These are phyloP conservation scores for Pitangus sulphuratus DNA, from an alignment of 2,797 vertebrate genomes.

Conservation along the genomic window DNA sequence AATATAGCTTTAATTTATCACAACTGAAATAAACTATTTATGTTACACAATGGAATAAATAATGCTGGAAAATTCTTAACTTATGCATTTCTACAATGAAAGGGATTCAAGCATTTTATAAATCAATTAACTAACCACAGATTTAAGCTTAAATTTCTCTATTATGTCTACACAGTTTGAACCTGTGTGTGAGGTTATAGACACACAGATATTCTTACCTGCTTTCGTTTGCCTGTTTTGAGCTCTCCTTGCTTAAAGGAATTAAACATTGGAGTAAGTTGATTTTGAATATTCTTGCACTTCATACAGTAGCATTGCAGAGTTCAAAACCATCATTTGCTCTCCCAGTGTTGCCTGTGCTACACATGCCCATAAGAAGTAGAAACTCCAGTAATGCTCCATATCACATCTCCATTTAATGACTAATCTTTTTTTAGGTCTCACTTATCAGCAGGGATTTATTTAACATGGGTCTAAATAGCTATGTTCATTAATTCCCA, in stretches of 20 bases:
- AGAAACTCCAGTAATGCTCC: background rate
- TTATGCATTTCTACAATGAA: background rate
- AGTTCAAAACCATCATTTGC: background rate
- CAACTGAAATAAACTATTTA: background rate
- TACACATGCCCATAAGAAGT: background rate
- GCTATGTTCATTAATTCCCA: background rate
- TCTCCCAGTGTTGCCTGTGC: fast-evolving
- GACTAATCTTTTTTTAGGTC: background rate
- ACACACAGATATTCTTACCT: background rate
- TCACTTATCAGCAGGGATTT: background rate
- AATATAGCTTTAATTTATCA: background rate
- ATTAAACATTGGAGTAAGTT: background rate
- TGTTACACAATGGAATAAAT: background rate
- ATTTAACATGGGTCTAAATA: background rate
- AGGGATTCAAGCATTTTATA: background rate
- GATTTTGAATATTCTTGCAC: background rate
- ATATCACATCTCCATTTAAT: background rate
- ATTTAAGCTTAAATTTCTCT: background rate
- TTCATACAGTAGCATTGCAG: background rate
- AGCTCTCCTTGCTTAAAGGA: background rate
- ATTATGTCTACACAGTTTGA: background rate
- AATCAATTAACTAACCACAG: background rate
- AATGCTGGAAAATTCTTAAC: background rate
- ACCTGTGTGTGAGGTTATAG: fast-evolving
- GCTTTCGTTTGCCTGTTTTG: background rate